Conservation (phyloP, 2,888 invertebrate species). For the Noctua janthe region DNA sequence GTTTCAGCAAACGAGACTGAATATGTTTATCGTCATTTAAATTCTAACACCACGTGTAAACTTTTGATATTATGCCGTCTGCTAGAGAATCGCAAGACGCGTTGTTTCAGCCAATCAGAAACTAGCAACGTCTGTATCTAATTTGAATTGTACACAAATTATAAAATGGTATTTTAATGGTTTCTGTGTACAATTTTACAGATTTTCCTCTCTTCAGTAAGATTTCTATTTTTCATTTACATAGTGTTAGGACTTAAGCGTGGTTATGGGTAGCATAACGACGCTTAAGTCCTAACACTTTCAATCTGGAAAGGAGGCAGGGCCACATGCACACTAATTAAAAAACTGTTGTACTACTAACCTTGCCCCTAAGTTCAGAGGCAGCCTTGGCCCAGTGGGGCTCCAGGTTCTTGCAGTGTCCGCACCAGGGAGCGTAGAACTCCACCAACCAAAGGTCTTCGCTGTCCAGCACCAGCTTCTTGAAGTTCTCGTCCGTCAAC, state of each 20-base stretch:
- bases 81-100: not conserved
- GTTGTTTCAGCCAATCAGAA: not conserved
- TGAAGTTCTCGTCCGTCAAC: slow-evolving; percentile 98
- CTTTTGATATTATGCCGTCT: not conserved
- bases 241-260: not conserved
- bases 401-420: slow-evolving; percentile 98
- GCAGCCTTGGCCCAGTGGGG: slow-evolving; percentile 99
- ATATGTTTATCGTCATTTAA: not conserved
- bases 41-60: not conserved
- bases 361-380: slow-evolving; percentile 98
- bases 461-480: slow-evolving; percentile 96
- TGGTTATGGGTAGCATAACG: not conserved
- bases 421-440: slow-evolving; percentile 99
- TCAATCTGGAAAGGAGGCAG: not conserved
- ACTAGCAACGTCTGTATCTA: not conserved
- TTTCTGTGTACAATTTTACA: not conserved
- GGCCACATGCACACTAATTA: not conserved
- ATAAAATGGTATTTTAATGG: not conserved
- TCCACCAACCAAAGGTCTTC: slow-evolving; percentile 99
- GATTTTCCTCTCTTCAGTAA: not conserved
- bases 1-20: not conserved
- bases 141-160: not conserved
- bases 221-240: not conserved
- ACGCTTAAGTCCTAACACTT: not conserved
- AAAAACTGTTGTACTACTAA: slow-evolving; percentile 68